phyloP scores from a whole-genome alignment of 2,797 vertebrate species.

The Acanthopagrus latus region DNA sequence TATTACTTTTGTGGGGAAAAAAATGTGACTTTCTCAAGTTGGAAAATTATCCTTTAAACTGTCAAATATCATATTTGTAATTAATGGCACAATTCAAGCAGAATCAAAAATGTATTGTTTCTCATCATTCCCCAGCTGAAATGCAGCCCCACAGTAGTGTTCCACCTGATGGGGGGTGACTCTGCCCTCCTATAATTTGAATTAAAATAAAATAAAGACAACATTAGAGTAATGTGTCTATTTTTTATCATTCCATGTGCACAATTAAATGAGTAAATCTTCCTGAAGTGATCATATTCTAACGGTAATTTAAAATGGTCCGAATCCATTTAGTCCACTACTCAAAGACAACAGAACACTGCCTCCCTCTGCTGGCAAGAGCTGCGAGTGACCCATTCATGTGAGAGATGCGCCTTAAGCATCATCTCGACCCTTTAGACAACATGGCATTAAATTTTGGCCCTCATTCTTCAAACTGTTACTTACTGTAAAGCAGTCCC shows the following conservation, averaged over 20 bases:
- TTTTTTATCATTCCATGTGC: not conserved
- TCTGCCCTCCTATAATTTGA: too few relatives aligned
- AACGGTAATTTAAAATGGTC: not conserved
- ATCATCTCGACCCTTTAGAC: not conserved
- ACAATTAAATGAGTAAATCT: not conserved
- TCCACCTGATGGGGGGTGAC: too few relatives aligned
- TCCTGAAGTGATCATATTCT: not conserved
- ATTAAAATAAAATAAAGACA: not conserved
- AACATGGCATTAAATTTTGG: not conserved
- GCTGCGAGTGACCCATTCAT: constrained; percentile 10
- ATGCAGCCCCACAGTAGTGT: too few relatives aligned
- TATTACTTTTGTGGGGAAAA: too few relatives aligned
- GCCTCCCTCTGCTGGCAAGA: constrained; percentile 67
- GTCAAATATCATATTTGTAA: too few relatives aligned
- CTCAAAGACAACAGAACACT: constrained; percentile 20
- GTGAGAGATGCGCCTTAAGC: not conserved
- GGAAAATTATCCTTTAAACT: too few relatives aligned
- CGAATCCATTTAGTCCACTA: not conserved
- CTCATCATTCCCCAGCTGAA: too few relatives aligned
- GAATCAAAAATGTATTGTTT: too few relatives aligned
- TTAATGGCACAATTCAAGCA: too few relatives aligned
- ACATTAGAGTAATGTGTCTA: not conserved
- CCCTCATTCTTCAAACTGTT: not conserved
- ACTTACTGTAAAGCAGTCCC: not conserved
- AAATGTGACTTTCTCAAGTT: too few relatives aligned